Evolutionary conservation across 2,113 vertebrate genomes (phyloP).

Genomic region (Hippolais icterina): DNA sequence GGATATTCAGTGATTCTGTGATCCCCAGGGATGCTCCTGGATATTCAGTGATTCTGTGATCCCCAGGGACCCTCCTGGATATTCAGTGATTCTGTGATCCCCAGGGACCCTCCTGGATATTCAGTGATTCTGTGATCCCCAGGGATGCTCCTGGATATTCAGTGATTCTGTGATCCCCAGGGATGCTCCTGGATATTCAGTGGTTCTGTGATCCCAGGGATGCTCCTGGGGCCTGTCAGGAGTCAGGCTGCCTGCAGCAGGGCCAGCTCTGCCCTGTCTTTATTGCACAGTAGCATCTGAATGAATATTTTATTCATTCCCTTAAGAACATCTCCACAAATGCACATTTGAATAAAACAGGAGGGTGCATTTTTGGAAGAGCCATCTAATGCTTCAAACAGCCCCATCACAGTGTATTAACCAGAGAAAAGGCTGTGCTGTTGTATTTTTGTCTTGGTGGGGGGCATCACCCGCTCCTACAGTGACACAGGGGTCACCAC

Average conservation of each 20-base stretch:
- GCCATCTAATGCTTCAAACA: neutral
- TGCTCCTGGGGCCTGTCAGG: neutral
- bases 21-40: too few species aligned
- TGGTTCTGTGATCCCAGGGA: neutral
- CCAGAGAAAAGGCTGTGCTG: neutral
- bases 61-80: too few species aligned
- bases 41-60: too few species aligned
- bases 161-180: too few species aligned
- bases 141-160: too few species aligned
- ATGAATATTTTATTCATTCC: constrained; percentile 25
- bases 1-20: too few species aligned
- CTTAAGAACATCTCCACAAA: constrained; percentile 10
- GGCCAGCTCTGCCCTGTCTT: neutral
- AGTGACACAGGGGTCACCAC: rapidly evolving
- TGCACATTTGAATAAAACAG: constrained; percentile 35
- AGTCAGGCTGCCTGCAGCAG: neutral
- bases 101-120: too few species aligned
- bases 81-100: too few species aligned
- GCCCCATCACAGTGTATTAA: neutral
- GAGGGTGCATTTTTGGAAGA: neutral
- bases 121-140: too few species aligned
- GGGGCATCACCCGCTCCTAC: neutral
- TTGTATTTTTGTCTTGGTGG: neutral
- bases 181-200: neutral
- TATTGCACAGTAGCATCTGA: neutral